Base-by-base conservation (phyloP, 2,888 invertebrate species). In the Byasa hedistus region DNA sequence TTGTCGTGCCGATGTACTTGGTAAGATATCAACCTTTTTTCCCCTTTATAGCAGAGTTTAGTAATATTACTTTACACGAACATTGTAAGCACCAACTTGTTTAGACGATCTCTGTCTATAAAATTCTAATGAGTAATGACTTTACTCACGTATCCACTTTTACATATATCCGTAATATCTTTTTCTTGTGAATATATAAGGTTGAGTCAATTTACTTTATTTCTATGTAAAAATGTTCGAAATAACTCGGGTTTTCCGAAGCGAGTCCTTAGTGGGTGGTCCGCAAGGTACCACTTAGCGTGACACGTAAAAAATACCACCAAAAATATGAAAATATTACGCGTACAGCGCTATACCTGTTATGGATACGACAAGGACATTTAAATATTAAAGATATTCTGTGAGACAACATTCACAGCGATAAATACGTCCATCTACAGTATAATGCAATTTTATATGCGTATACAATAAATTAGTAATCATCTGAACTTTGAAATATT, bases 271-370 rank as follows among this genome's bases (percentile, higher is more conserved):
- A 63, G 77, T 86, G 90, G 89, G 91, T 90, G 91, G 91, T 88
- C 90, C 76, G 69, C 79, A 85, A 85, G 84, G 81, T 73, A 74
- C 83, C 91, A 90, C 90, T 91, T 91, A 90, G 87, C 89, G 79
- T 75, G 80, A 83, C 87, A 83, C 83, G 85, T 84, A 90, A 90
- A 90, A 89, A 89, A 87, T 81, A 84, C 85, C 75, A 78, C 82
- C 83, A 85, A 87, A 84, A 90, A 89, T 90, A 88, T 88, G 88
- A 86, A 91, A 91, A 91, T 90, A 89, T 88, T 83, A 85, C 82
- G 82, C 79, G 78, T 74, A 80, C 81, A 81, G 76, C 70, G 80
- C 74, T 68, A 63, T 71, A 69, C 36, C 27, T 78, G 74, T 51
- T 64, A 69, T 85, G 86, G 91, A 89, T 70, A 74, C 71, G 70